Evolutionary conservation across 2,888 invertebrate genomes (phyloP).

Genomic region (Hirtodrosophila cameraria): DNA sequence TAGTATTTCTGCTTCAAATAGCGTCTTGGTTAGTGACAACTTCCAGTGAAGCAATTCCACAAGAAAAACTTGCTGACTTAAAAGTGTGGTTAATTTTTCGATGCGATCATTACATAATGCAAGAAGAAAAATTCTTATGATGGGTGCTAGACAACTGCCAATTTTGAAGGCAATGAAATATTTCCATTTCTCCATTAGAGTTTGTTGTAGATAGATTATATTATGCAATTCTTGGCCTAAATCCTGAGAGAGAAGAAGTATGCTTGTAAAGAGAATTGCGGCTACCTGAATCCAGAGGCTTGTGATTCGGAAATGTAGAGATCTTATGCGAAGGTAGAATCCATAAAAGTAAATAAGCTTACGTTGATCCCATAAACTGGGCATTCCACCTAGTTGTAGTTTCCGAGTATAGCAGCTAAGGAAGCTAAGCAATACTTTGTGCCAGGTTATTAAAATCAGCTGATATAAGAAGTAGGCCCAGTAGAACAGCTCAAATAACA

Average conservation of each 20-base stretch:
- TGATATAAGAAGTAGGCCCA: slow-evolving; percentile 6
- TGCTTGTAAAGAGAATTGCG: background rate
- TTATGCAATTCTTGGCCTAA: background rate
- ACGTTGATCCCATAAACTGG: background rate
- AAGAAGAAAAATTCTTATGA: background rate
- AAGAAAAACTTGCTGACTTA: background rate
- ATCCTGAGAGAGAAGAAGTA: background rate
- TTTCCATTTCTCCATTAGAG: background rate
- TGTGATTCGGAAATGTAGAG: background rate
- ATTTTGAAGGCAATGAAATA: background rate
- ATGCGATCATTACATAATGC: slow-evolving; percentile 6
- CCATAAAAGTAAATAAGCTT: background rate
- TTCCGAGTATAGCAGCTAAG: background rate
- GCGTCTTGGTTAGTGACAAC: background rate
- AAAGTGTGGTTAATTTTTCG: background rate
- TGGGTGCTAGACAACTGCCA: slow-evolving; percentile 7
- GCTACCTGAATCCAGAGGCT: slow-evolving; percentile 2
- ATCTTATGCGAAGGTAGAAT: slow-evolving; percentile 7
- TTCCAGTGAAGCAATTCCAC: background rate
- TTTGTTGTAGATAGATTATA: background rate
- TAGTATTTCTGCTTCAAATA: background rate
- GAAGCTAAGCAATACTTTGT: background rate
- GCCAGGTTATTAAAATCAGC: slow-evolving; percentile 11
- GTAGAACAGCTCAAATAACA: slow-evolving; percentile 9
- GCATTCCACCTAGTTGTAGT: background rate